Base-by-base conservation (phyloP, 2,797 vertebrate species). In the Enteromius thamalakanensis region DNA sequence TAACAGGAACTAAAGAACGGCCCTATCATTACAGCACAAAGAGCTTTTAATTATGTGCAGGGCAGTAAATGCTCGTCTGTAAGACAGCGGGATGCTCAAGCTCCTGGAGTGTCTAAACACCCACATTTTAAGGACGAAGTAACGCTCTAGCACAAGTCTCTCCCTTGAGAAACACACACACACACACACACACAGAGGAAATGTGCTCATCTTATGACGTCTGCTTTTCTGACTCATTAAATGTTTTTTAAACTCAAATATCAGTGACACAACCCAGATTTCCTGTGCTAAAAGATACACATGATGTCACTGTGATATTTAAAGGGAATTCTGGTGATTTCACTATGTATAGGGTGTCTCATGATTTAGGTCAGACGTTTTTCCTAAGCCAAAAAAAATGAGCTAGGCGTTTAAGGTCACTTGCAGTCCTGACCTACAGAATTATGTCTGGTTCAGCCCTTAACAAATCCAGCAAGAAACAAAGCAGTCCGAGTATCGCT, bases 41-140 rank as follows among this genome's bases (percentile, higher is more conserved):
- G 91, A 85, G 89, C 84, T 76, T 93, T 93, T 94, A 93, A 94
- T 94, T 92, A 94, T 90, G 90, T 93, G 91, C 87, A 88, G 91
- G 88, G 90, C 90, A 92, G 93, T 91, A 93, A 93, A 93, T 93
- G 90, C 92, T 92, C 86, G 87, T 91, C 19, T 92, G 93, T 91
- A 89, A 94, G 87, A 10, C 77, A 88, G 88, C 26, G 55, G 88
- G 92, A 92, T 90, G 91, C 91, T 93, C 88, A 89, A 91, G 84
- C 87, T 90, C 90, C 84, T 90, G 90, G 89, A 93, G 93, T 89
- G 91, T 85, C 79, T 68, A 79, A 80, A 78, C 80, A 84, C 89
- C 90, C 91, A 89, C 91, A 84, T 89, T 88, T 76, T 86, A 72
- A 71, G 74, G 88, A 90, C 88, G 91, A 91, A 93, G 91, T 89